Base-by-base conservation (phyloP, 2,888 invertebrate genomes). In the Eurois occulta region DNA sequence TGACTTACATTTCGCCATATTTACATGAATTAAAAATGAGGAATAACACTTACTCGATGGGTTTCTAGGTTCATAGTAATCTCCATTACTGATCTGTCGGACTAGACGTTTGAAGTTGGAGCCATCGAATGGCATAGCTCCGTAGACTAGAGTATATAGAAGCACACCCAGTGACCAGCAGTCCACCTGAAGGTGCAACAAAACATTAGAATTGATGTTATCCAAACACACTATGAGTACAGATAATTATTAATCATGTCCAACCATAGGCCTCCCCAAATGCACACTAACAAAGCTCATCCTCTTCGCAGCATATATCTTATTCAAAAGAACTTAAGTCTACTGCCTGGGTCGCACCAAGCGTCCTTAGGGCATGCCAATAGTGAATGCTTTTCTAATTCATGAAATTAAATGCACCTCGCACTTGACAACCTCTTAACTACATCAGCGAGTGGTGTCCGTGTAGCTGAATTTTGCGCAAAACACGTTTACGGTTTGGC, bases 121-220 rank as follows among this genome's bases (percentile, higher is more conserved):
- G 81, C 99, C 99, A 96, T 99, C 99, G 94, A 99, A 99, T 74
- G 99, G 99, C 99, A 99, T 99, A 86, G 99, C 99, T 89, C 99
- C 99, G 94, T 99, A 99, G 87, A 99, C 99, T 91, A 99, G 97
- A 68, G 99, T 99, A 95, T 99, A 99, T 18, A 99, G 97, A 69
- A 99, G 97, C 70, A 99, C 99, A 75, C 99, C 99, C 83, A 99
- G 96, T 41, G 99, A 99, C 99, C 98, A 98, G 93, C 98, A 98
- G 92, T 98, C 98, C 72, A 98, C 97, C 97, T 97, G 89, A 0
- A 87, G 28, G 3, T 16, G 58, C 35, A 43, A 55, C 1, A 16
- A 24, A 28, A 35, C 16, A 52, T 52, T 60, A 65, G n/a, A 38
- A 38, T 62, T 35, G 10, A 35, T 62, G 55, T 11, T 11, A n/a